A percentile compares a stretch with the other conserved stretches of the same genome.
Evolutionary conservation across 92 coral and sea anemone genomes (phyloP).

Genomic region (Micromussa lordhowensis): DNA sequence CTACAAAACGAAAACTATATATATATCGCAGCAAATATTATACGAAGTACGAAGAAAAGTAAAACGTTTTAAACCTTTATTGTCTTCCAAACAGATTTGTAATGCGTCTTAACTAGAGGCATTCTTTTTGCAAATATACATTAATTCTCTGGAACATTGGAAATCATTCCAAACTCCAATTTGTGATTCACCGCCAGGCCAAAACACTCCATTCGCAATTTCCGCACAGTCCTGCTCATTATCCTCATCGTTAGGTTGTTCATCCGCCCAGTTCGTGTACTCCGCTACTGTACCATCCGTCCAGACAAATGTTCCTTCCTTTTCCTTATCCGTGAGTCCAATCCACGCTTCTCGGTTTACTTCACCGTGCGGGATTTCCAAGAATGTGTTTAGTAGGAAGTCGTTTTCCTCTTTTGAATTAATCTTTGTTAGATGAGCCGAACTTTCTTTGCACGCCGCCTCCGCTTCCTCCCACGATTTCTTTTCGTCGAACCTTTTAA

Average conservation of each 20-base stretch:
- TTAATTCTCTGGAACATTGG: neutral
- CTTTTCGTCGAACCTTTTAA: neutral
- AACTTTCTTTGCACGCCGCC: neutral
- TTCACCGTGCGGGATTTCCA: neutral
- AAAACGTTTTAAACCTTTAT: neutral
- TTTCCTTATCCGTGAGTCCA: constrained; percentile 32
- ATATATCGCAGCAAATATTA: too few relatives aligned
- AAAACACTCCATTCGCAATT: constrained; percentile 45
- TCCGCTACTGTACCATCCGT: constrained; percentile 15
- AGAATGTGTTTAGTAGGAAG: constrained; percentile 23
- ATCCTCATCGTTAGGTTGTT: constrained; percentile 41
- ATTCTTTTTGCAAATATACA: constrained; percentile 38
- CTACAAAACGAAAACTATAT: too few relatives aligned
- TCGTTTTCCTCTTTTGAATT: constrained; percentile 22
- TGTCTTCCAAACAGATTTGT: neutral
- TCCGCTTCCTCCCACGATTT: constrained; percentile 18
- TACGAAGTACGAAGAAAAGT: too few relatives aligned
- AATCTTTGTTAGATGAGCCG: constrained; percentile 14
- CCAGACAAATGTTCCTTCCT: constrained; percentile 33
- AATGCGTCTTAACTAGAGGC: neutral
- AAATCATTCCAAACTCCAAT: constrained; percentile 51
- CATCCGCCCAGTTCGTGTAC: constrained; percentile 32
- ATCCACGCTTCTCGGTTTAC: constrained; percentile 30
- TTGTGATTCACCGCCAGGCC: constrained; percentile 36
- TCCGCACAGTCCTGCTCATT: constrained; percentile 26